Percentiles rank a stretch among this genome's conserved stretches.
Evolutionary conservation across 2,888 invertebrate genomes (phyloP).

Genomic region (Bruchidius siliquastri): DNA sequence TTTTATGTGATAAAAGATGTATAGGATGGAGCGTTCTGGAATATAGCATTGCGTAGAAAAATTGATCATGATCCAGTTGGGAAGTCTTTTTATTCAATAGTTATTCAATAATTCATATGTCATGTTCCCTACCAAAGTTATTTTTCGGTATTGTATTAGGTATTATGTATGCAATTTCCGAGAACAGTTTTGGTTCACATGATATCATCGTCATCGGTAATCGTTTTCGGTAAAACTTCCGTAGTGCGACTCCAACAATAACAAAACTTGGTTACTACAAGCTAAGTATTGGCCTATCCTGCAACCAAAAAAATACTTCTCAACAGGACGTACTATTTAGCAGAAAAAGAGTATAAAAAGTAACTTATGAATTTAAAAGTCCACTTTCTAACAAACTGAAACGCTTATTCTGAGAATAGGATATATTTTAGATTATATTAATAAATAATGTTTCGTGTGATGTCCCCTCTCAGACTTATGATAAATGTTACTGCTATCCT

Average conservation of each 20-base stretch:
- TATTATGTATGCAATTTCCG: no score
- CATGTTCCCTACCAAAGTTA: no score
- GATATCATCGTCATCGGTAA: no score
- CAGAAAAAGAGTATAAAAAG: background rate
- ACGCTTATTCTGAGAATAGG: constrained; percentile 33
- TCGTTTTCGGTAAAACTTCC: no score
- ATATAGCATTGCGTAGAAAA: background rate
- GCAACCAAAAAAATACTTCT: background rate
- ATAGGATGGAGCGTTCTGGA: background rate
- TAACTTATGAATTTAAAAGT: background rate
- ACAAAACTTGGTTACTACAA: no score
- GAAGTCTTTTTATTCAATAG: background rate
- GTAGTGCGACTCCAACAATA: no score
- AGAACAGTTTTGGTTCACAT: no score
- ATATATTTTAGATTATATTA: constrained; percentile 9
- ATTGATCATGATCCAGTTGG: background rate
- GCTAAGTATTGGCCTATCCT: no score
- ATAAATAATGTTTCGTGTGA: constrained; percentile 11
- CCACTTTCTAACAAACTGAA: constrained; percentile 18
- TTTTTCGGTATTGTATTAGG: no score
- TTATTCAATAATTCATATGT: background rate
- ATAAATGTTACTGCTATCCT: constrained; percentile 33
- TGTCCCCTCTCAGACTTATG: constrained; percentile 32
- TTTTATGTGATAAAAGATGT: background rate
- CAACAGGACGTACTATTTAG: background rate